These are phyloP conservation scores for Oceanites oceanicus DNA, from an alignment of 2,113 vertebrate genomes.

Conservation along the genomic window DNA sequence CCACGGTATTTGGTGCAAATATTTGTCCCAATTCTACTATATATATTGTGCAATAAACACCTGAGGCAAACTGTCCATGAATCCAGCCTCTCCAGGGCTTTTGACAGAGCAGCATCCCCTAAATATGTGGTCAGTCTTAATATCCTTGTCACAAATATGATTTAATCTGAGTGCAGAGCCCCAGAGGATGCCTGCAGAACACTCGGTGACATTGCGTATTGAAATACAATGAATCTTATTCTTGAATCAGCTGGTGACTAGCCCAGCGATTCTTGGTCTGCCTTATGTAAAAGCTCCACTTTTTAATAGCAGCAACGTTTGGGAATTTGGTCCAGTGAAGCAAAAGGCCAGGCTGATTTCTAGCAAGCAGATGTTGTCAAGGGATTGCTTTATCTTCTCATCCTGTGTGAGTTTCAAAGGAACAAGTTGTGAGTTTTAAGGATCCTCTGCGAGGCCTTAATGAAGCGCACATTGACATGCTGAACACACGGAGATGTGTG, in stretches of 20 bases:
- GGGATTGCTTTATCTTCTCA: background rate
- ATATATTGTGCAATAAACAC: background rate
- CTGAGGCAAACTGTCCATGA: background rate
- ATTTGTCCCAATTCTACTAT: background rate
- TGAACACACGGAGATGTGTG: background rate
- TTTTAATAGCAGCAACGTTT: background rate
- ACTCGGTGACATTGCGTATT: rapidly evolving
- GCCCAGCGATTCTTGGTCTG: background rate
- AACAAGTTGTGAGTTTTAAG: background rate
- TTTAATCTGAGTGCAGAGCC: background rate
- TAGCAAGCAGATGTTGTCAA: background rate
- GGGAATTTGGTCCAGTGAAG: background rate
- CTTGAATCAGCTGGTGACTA: background rate
- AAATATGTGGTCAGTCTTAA: background rate
- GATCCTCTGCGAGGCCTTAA: background rate
- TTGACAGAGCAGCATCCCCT: background rate
- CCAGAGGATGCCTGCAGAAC: background rate
- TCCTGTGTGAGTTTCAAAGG: background rate
- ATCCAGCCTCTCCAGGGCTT: background rate
- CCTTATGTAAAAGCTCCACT: background rate
- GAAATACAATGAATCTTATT: background rate
- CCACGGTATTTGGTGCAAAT: background rate
- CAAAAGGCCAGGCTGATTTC: background rate
- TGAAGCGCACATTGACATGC: background rate
- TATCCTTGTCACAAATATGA: background rate